Conservation (phyloP, 1,140 invertebrate genomes). For the Ceratina calcarata region DNA sequence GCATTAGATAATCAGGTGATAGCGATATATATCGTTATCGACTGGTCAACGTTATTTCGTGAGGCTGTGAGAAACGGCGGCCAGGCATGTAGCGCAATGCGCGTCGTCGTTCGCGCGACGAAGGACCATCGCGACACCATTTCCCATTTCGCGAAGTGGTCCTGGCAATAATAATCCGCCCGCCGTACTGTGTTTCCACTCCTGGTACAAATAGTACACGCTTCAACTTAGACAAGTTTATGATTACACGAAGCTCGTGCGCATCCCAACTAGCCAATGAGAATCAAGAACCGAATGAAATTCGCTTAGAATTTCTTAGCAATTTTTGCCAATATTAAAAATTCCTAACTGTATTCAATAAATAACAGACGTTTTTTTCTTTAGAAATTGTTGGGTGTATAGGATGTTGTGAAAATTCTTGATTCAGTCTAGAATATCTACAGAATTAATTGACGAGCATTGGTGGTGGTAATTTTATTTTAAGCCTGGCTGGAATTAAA, state of each 20-base stretch:
- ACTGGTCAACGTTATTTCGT: conserved; percentile 19
- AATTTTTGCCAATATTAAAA: too few species aligned
- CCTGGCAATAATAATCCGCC: conserved; percentile 12
- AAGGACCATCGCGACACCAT: background rate
- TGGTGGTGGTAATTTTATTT: too few species aligned
- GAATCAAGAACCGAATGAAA: too few species aligned
- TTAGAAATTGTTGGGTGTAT: too few species aligned
- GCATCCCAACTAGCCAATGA: too few species aligned
- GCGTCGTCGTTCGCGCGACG: conserved; percentile 3
- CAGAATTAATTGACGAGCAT: too few species aligned
- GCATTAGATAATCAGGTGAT: conserved; percentile 45
- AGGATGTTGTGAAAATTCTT: too few species aligned
- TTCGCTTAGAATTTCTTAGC: too few species aligned
- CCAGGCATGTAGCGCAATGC: background rate
- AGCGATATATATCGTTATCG: conserved; percentile 22
- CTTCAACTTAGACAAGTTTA: conserved; percentile 32
- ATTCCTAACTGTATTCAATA: too few species aligned
- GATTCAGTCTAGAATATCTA: too few species aligned
- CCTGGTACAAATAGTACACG: conserved; percentile 19
- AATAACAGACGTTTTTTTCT: too few species aligned
- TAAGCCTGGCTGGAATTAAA: too few species aligned
- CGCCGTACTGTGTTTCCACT: background rate
- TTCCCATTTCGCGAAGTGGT: conserved; percentile 37
- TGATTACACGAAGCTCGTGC: background rate
- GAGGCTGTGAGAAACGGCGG: conserved; percentile 7